These are phyloP conservation scores for Calliphora vomitoria DNA, from an alignment of 2,888 invertebrate species.

Conservation along the genomic window DNA sequence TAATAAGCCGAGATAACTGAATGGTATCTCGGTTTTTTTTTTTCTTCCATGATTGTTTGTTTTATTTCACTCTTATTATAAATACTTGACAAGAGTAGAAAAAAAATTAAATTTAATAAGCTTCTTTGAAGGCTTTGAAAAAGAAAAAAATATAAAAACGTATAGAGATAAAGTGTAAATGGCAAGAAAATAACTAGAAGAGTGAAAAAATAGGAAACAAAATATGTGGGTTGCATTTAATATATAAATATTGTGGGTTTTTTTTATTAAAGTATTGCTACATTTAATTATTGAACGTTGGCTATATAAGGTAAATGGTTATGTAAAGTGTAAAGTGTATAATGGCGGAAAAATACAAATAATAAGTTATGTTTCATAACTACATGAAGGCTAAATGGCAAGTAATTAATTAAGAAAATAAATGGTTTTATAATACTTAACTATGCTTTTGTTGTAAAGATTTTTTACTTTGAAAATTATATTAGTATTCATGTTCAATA, in stretches of 20 bases:
- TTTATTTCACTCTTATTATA: constrained; percentile 55
- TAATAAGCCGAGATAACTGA: constrained; percentile 69
- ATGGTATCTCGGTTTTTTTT: constrained; percentile 38
- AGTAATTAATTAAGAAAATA: constrained; percentile 4
- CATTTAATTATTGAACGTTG: constrained; percentile 33
- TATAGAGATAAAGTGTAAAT: constrained; percentile 32
- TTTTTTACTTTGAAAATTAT: too few species aligned
- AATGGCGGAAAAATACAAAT: constrained; percentile 10
- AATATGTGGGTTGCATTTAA: constrained; percentile 56
- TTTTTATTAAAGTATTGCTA: constrained; percentile 6
- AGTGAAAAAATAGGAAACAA: constrained; percentile 22
- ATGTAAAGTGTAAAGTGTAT: constrained; percentile 56
- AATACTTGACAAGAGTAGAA: constrained; percentile 16
- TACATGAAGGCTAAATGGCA: constrained; percentile 2
- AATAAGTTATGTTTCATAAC: not conserved
- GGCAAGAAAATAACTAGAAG: constrained; percentile 16
- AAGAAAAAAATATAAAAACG: not conserved
- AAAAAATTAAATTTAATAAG: constrained; percentile 52
- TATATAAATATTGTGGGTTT: constrained; percentile 31
- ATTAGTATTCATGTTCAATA: too few species aligned
- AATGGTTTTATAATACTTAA: not conserved
- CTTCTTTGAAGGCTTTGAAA: not conserved
- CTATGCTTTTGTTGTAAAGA: not conserved
- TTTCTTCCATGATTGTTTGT: constrained; percentile 24
- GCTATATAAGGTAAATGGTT: constrained; percentile 42